Conservation (phyloP, 2,113 vertebrate species). For the Lepisosteus osseus region DNA sequence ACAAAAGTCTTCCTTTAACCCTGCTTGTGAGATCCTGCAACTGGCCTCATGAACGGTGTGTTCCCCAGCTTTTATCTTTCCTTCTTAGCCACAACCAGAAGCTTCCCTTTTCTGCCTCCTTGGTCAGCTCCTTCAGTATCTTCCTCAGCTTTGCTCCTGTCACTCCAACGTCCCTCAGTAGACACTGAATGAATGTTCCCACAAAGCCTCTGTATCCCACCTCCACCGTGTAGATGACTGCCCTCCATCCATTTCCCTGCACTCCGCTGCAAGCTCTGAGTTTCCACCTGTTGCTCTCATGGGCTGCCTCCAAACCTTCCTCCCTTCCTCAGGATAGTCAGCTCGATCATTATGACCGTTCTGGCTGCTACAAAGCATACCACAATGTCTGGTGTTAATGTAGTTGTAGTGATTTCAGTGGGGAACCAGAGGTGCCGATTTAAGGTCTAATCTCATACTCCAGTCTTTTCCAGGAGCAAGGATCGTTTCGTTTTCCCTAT, state of each 20-base stretch:
- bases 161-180: constrained; percentile 6
- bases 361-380: background rate
- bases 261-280: constrained; percentile 14
- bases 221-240: constrained; percentile 5
- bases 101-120: constrained; percentile 7
- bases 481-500: background rate
- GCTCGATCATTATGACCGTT: background rate
- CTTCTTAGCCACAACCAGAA: no score
- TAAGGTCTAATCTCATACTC: background rate
- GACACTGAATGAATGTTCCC: background rate
- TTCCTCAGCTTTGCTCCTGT: background rate
- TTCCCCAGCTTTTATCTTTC: no score
- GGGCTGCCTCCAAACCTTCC: background rate
- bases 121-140: background rate
- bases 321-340: background rate
- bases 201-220: constrained; percentile 9
- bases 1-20: background rate
- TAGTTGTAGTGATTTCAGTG: no score
- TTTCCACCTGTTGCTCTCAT: constrained; percentile 4
- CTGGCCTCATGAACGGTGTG: no score
- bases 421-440: background rate
- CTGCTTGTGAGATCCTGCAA: no score
- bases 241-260: constrained; percentile 3
- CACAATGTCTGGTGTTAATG: background rate
- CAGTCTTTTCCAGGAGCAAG: background rate